These are phyloP conservation scores for Rhodeus uyekii DNA, from an alignment of 2,797 vertebrate species.

Conservation along the genomic window DNA sequence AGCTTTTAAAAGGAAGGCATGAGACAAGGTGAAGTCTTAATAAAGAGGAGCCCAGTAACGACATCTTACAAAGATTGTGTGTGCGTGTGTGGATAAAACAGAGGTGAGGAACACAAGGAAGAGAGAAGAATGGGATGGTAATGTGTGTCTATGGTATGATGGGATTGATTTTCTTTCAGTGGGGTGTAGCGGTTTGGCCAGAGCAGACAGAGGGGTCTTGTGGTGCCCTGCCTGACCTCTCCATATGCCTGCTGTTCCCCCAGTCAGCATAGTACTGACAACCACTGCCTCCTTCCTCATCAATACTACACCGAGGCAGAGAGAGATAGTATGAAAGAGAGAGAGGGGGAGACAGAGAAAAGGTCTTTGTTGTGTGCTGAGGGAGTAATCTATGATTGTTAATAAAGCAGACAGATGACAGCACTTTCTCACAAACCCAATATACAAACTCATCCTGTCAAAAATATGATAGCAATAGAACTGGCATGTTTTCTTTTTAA, in stretches of 20 bases:
- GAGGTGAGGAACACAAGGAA: constrained; percentile 35
- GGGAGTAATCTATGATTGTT: constrained; percentile 54
- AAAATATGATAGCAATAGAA: constrained; percentile 25
- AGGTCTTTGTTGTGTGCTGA: constrained; percentile 47
- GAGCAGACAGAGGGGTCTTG: constrained; percentile 47
- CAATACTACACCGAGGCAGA: constrained; percentile 65
- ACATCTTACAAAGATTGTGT: constrained; percentile 4
- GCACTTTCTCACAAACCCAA: constrained; percentile 33
- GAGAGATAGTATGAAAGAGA: constrained; percentile 81
- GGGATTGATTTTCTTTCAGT: constrained; percentile 92
- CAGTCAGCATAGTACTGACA: constrained; percentile 39
- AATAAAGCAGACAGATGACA: constrained; percentile 43
- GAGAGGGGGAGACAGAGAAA: constrained; percentile 59
- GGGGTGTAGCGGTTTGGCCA: constrained; percentile 79
- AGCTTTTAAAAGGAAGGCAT: not conserved
- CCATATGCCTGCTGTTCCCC: constrained; percentile 43
- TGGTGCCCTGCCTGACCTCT: constrained; percentile 44
- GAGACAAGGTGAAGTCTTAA: constrained; percentile 10
- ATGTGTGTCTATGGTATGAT: constrained; percentile 76
- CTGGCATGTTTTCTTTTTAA: constrained; percentile 38
- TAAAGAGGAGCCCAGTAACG: constrained; percentile 12
- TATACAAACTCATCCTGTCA: constrained; percentile 31
- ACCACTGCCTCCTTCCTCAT: constrained; percentile 64
- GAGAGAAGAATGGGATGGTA: constrained; percentile 26
- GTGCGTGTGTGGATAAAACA: constrained; percentile 28